Evolutionary conservation across 2,888 invertebrate genomes (phyloP), one percentile per base, ranked within the genome.

Genomic region (Carabus problematicus): DNA sequence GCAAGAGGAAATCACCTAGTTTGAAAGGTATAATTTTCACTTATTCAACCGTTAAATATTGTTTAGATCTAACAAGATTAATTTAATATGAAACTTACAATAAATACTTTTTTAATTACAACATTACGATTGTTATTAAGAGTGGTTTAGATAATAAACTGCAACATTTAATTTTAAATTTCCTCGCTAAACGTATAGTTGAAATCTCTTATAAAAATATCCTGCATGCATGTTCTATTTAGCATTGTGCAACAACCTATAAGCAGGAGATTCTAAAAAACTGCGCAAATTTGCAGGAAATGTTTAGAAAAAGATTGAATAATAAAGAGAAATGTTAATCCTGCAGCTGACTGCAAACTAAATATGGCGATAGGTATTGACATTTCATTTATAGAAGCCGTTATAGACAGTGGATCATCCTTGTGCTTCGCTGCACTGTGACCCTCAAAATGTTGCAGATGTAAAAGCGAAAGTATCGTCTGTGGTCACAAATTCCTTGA

Each of bases 391-490:
- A 8, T 42, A 41, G 60, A 60, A 60, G 60, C 60, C 42, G 60
- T 60, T 60, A 60, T 40, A 42, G n/a, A 59, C 42, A 59, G 60
- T 60, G 45, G 60, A 60, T 19, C 60, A 60, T 60, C 45, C 43
- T 9, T 43, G 9, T 43, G 9, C 12, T 29, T 29, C 29, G 18
- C 29, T 3, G 29, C 29, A n/a, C 60, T 29, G 60, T 19, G 45
- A 18, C 8, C 43, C 43, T 19, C 60, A 60, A 60, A 4, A 14
- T 42, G 19, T 60, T 58, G 11, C 12, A 4, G 9, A n/a, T 1
- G 16, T 52, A 52, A 9, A 12, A 18, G 1, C 14, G 18, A 52
- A 52, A 52, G 16, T 52, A 9, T 52, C 9, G 11, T 8, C 8
- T n/a, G 52, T 19, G 52, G 18, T 52, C 18, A 52, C 19, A 4